Conservation (phyloP, 2,888 invertebrate species). For the Clanis bilineata region DNA sequence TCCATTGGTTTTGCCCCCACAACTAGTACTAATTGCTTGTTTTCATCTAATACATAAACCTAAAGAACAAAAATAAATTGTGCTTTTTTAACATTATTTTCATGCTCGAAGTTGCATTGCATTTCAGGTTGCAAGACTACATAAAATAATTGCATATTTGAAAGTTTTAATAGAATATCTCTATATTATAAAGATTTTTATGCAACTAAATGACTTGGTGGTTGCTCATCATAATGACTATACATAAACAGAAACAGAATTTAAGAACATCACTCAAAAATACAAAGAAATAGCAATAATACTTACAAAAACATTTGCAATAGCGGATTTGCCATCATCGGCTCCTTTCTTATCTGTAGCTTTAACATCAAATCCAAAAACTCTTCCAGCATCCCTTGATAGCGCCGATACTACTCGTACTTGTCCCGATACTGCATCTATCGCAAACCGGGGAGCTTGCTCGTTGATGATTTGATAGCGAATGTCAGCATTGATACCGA, state of each 20-base stretch:
- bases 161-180: no score
- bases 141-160: no score
- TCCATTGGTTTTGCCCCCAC: slow-evolving; percentile 89
- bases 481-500: slow-evolving; percentile 89
- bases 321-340: slow-evolving; percentile 91
- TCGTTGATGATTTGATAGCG: slow-evolving; percentile 91
- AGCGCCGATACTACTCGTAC: slow-evolving; percentile 88
- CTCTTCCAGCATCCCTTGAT: slow-evolving; percentile 86
- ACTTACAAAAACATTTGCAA: slow-evolving; percentile 93
- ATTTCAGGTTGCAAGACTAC: no score
- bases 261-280: no score
- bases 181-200: no score
- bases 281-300: neutral
- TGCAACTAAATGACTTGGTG: no score
- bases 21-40: slow-evolving; percentile 90
- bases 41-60: slow-evolving; percentile 92
- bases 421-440: slow-evolving; percentile 89
- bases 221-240: no score
- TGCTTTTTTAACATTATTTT: no score
- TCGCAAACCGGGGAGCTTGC: slow-evolving; percentile 88
- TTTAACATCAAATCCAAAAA: slow-evolving; percentile 93
- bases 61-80: slow-evolving; percentile 42
- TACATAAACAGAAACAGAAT: no score
- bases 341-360: slow-evolving; percentile 91
- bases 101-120: no score